Conservation (phyloP, 2,888 invertebrate species). For the Orchestes rusci region DNA sequence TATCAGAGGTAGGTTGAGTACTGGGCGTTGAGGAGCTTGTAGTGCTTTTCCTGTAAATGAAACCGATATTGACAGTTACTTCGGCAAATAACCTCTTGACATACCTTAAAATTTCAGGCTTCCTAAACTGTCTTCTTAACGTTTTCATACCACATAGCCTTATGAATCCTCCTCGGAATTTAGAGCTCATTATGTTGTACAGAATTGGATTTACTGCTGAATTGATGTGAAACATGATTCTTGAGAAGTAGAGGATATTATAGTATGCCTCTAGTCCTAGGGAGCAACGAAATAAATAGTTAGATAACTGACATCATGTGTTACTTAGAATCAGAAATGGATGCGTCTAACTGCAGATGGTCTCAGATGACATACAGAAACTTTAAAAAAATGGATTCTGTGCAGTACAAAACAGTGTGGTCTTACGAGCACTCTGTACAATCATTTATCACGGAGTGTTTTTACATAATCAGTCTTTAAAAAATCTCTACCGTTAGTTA, state of each 20-base stretch:
- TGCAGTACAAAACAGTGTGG: no score
- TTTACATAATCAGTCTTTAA: no score
- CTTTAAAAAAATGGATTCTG: no score
- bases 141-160: conserved; percentile 51
- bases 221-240: conserved; percentile 83
- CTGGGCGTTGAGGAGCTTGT: conserved; percentile 51
- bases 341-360: no score
- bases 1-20: conserved; percentile 54
- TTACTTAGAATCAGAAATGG: no score
- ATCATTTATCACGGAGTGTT: no score
- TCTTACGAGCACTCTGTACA: no score
- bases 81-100: not conserved
- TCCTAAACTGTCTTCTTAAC: conserved; percentile 37
- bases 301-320: no score
- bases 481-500: no score
- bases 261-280: conserved; percentile 72
- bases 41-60: conserved; percentile 52
- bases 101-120: conserved; percentile 42
- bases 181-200: conserved; percentile 87
- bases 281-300: conserved; percentile 1
- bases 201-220: conserved; percentile 87
- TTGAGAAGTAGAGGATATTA: conserved; percentile 74
- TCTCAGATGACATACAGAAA: no score
- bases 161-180: conserved; percentile 77
- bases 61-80: not conserved